These are phyloP conservation scores for Muntiacus reevesi DNA, from an alignment of 2,113 vertebrate genomes.

Conservation along the genomic window DNA sequence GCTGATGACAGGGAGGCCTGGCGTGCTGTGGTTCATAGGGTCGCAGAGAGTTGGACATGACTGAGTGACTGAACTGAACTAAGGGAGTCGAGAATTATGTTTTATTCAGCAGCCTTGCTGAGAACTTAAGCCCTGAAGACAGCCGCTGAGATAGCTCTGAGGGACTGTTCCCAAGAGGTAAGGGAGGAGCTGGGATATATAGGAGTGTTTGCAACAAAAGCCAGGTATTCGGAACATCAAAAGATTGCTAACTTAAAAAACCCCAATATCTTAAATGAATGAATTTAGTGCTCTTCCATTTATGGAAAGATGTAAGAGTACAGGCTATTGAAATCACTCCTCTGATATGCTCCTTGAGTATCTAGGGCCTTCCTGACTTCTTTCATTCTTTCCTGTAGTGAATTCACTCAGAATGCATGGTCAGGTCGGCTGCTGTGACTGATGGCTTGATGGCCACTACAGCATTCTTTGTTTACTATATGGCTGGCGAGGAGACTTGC, in stretches of 20 bases:
- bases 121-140: not conserved
- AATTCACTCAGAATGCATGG: not conserved
- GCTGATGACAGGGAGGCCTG: not conserved
- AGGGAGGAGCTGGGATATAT: not conserved
- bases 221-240: not conserved
- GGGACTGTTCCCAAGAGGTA: not conserved
- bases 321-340: not conserved
- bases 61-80: not conserved
- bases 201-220: not conserved
- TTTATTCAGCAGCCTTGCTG: not conserved
- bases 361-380: not conserved
- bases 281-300: not conserved
- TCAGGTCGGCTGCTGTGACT: not conserved
- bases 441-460: not conserved
- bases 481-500: rapidly evolving
- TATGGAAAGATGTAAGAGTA: not conserved
- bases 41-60: rapidly evolving
- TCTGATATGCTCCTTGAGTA: not conserved
- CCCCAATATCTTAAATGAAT: not conserved
- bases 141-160: not conserved
- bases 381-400: not conserved
- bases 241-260: not conserved
- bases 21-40: rapidly evolving
- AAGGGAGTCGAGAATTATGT: not conserved
- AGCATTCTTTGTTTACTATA: not conserved